Conservation (phyloP, 2,797 vertebrate species). For the Leptatherina wallacei region DNA sequence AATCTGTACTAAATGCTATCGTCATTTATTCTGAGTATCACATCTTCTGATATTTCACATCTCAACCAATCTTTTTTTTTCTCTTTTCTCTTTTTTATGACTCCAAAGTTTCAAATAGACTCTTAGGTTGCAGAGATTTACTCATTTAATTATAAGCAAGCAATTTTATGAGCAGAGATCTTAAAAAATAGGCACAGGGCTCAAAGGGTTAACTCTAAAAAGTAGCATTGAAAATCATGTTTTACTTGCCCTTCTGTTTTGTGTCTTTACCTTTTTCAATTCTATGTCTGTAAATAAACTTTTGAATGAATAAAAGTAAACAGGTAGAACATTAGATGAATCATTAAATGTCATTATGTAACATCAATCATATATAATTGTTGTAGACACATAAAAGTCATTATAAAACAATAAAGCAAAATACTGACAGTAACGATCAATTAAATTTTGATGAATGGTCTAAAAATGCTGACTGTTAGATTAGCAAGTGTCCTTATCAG, state of each 20-base stretch:
- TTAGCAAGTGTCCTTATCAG: neutral
- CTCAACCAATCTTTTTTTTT: no score
- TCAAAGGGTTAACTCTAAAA: neutral
- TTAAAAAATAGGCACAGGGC: no score
- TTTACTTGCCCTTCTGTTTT: neutral
- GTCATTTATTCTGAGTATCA: no score
- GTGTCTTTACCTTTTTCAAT: neutral
- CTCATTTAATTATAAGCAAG: no score
- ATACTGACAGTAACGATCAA: neutral
- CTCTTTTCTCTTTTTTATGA: no score
- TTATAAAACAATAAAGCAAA: neutral
- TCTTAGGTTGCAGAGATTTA: no score
- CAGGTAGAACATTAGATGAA: neutral
- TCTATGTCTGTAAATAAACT: neutral
- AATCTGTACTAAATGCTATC: no score
- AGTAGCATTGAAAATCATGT: neutral
- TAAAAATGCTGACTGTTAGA: neutral
- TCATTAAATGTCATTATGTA: neutral
- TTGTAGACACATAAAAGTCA: neutral
- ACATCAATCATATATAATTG: neutral
- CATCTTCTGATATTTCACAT: no score
- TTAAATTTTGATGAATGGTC: neutral
- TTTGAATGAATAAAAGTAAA: neutral
- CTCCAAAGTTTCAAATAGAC: no score
- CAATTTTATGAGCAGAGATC: no score